phyloP scores from a whole-genome alignment of 23 tunicate genomes.

The Corella eumyota region DNA sequence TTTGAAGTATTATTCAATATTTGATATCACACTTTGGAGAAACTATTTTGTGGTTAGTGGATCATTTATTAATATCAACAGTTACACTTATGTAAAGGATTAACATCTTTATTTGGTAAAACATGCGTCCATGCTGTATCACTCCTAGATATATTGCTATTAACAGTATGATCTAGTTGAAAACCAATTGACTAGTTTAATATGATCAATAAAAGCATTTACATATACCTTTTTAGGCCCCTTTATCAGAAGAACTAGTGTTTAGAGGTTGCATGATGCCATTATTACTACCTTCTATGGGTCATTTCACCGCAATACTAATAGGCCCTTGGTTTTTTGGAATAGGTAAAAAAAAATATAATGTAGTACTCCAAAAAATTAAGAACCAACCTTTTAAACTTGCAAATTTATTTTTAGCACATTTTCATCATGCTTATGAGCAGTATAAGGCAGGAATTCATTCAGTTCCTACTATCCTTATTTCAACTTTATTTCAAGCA shows the following conservation, averaged over 20 bases:
- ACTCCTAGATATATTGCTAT: too few species aligned
- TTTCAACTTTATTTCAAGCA: conserved; percentile 67
- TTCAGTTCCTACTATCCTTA: conserved; percentile 28
- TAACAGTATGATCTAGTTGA: too few species aligned
- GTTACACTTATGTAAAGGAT: too few species aligned
- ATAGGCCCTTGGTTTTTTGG: conserved; percentile 93
- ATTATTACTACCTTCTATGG: conserved; percentile 59
- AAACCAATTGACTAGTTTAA: too few species aligned
- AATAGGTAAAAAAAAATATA: conserved; percentile 66
- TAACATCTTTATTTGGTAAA: too few species aligned
- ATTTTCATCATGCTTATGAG: conserved; percentile 75
- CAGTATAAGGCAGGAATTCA: conserved; percentile 37
- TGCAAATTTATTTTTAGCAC: conserved; percentile 32
- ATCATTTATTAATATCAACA: neutral
- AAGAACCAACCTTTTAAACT: neutral
- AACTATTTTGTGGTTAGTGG: conserved; percentile 81
- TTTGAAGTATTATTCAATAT: conserved; percentile 5
- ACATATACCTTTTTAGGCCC: conserved; percentile 82
- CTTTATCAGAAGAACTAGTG: conserved; percentile 85
- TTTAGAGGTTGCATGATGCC: conserved; percentile 91
- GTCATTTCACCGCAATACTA: conserved; percentile 37
- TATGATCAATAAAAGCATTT: neutral
- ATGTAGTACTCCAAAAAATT: neutral
- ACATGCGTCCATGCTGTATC: too few species aligned
- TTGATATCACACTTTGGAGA: conserved; percentile 60